Evolutionary conservation across 1,140 invertebrate genomes (phyloP), one percentile per base, ranked within the genome.

Genomic region (Bombus terrestris): DNA sequence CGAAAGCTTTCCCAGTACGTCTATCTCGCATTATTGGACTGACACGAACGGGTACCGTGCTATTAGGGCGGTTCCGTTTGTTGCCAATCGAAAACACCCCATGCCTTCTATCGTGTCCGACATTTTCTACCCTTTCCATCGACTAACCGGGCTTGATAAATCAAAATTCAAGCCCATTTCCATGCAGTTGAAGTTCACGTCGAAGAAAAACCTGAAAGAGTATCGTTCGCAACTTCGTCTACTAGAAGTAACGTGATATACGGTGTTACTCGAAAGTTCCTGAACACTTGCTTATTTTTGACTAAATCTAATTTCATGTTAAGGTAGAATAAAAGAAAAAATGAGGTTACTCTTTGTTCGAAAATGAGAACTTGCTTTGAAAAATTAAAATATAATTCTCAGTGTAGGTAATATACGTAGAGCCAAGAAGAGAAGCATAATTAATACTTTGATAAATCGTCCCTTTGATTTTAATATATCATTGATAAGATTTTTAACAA

Each of bases 31-130:
- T 59, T 81, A 81, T 81, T 37, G 39, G 69, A 43, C 69, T 62
- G 80, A 59, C 69, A 72, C 80, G 80, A 41, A 25, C 47, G 35
- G 39, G 43, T 32, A n/a, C 12, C 35, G 43, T 22, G 78, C 78
- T 81, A 81, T 81, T 62, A 59, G 66, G 12, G 53, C 35, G 53
- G 73, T 81, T 81, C 69, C 69, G 69, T 72, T 72, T 59, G 68
- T 73, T 73, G 53, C 73, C 43, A 75, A 75, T 75, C 73, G 73
- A 57, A 37, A 53, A 75, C 32, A 37, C 4, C 47, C 73, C 32
- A 22, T 22, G 18, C 47, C 47, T 53, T 8, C 47, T 8, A 53
- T 28, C 10, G 22, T 8, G n/a, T 53, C 43, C 73, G 32, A 75
- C 32, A 57, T 75, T 57, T 57, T 75, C 72, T 13, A 53, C 18